Evolutionary conservation across 2,113 vertebrate genomes (phyloP), one percentile per base, ranked within the genome.

Genomic region (Myotis yumanensis): DNA sequence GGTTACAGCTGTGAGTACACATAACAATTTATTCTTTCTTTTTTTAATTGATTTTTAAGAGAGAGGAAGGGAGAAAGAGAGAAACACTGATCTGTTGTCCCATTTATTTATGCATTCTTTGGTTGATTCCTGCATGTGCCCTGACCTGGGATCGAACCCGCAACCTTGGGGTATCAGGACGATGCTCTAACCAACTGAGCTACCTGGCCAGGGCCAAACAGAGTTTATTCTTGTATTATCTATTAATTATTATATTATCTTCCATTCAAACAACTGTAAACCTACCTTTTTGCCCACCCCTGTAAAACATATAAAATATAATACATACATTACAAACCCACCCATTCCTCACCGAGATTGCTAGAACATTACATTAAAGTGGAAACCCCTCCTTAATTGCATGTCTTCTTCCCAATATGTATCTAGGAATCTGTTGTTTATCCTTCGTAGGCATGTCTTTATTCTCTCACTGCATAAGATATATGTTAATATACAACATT

Each of bases 391-490:
- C 22, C 7, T 86, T 76, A 76, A 64, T 5, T 4, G 23, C 22
- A 37, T 25, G 89, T 18, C 52, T 77, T 75, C 72, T 73, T 72
- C 76, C 23, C 25, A 85, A 46, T 66, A 40, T 54, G 30, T 35
- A 25, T 79, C 76, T 46, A 20, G 30, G 80, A 71, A 59, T 92
- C 90, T 96, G 90, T 73, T 90, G 75, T 76, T 89, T 89, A 90
- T 83, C 82, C 62, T 93, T 75, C 76, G 11, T 64, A 4, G 23
- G 72, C 43, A 17, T 72, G 46, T 87, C 54, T 83, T 59, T 90
- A 52, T 90, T 81, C 64, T 69, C 95, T 80, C 12, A 32, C 88
- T 76, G 79, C 46, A 91, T 90, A 91, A 88, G 94, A 91, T 96
- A 64, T 46, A 72, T 95, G 73, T 94, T 88, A 93, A 82, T 75